Evolutionary conservation across 2,888 invertebrate genomes (phyloP).

Genomic region (Nephrotoma appendiculata): DNA sequence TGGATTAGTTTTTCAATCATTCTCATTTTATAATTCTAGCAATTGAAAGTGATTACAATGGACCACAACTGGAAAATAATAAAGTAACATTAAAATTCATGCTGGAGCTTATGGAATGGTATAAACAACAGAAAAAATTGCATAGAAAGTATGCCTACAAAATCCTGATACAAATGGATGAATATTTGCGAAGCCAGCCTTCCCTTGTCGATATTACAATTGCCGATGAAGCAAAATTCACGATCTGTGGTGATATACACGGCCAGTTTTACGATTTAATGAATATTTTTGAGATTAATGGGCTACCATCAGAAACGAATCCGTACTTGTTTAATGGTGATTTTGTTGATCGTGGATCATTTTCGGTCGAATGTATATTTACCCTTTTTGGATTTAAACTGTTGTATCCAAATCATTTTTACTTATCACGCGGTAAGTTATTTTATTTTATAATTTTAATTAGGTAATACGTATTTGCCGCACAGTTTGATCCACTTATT

Average conservation of each 20-base stretch:
- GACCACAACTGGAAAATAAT: constrained; percentile 76
- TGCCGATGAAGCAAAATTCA: constrained; percentile 78
- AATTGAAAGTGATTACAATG: constrained; percentile 88
- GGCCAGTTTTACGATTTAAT: constrained; percentile 97
- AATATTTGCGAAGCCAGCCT: constrained; percentile 68
- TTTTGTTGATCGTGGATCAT: constrained; percentile 98
- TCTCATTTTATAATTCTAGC: constrained; percentile 38
- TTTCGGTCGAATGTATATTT: constrained; percentile 98
- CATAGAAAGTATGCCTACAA: constrained; percentile 96
- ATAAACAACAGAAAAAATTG: constrained; percentile 79
- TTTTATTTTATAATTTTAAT: neutral
- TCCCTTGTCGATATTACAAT: constrained; percentile 84
- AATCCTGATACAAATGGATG: constrained; percentile 83
- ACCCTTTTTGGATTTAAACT: constrained; percentile 93
- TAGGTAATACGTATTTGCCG: too few relatives aligned
- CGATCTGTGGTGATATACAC: constrained; percentile 97
- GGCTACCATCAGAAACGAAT: constrained; percentile 84
- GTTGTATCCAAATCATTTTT: constrained; percentile 91
- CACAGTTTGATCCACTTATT: too few relatives aligned
- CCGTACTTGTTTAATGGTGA: constrained; percentile 99
- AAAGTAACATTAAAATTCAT: constrained; percentile 83
- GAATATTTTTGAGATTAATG: constrained; percentile 95
- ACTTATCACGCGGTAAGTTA: constrained; percentile 83
- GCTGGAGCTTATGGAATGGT: constrained; percentile 75
- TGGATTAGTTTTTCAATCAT: constrained; percentile 7